Base-by-base conservation (phyloP, 1,140 invertebrate species). In the Papilio xuthus region DNA sequence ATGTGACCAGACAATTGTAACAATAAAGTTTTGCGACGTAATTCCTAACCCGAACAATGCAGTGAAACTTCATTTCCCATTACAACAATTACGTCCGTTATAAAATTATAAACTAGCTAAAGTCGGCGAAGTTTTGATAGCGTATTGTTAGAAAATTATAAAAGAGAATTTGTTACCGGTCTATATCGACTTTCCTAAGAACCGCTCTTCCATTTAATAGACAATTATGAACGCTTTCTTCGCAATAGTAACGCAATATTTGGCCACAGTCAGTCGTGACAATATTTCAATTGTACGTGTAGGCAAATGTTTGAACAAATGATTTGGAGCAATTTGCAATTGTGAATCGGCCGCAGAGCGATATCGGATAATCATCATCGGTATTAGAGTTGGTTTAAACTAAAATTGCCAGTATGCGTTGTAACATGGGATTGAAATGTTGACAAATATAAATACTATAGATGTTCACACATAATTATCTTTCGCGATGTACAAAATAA, bases 221-320 rank as follows among this genome's bases (percentile, higher is more conserved):
- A 74, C 86, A 86, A 91, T 91, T 90, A 80, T 83, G 13, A 80
- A 87, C 90, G 89, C 89, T 92, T 91, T 92, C 90, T n/a, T 87
- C 84, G 76, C 73, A 79, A 81, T 82, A 82, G 56, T 53, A 20
- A 53, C 37, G 76, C 72, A 84, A 85, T 89, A 84, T 90, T 90
- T 89, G 81, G 81, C 84, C 79, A 86, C 78, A 89, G 77, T 86
- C 81, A 73, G 79, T 83, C 84, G 84, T 87, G 84, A 89, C 79
- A 80, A 79, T 86, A 83, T 83, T 84, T 79, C 41, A 74, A 47
- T 77, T 78, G 79, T 80, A 32, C 77, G 32, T 50, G 42, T 74
- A 56, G 9, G 50, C 70, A 53, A 78, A 78, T 60, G 63, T 81
- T 81, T 78, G 80, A 80, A 32, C 77, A 70, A 63, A 70, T 81